Evolutionary conservation across 2,888 invertebrate species (phyloP), one percentile per base, ranked within the genome.

Genomic region (Troides aeacus): DNA sequence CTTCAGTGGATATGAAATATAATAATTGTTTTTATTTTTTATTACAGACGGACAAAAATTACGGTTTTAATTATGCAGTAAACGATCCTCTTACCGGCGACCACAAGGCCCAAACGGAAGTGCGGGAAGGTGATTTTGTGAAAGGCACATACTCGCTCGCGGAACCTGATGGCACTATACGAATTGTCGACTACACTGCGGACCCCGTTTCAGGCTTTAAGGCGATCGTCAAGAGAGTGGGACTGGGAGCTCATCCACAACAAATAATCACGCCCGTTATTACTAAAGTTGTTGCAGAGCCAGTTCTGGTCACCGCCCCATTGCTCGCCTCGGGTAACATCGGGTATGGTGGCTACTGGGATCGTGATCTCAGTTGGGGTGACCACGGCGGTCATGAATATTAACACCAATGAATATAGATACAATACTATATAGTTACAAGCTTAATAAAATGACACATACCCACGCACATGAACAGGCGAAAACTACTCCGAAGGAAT

Each of bases 61-160:
- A 93, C 78, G 86, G 85, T 71, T 93, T 92, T 81, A 89, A 92
- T 82, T 93, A 93, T 77, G 91, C 90, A 42, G 93, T 93, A 23
- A 89, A 82, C 77, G 93, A 93, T 74, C 91, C 92, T 2, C 72
- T 80, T 69, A 93, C 92, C 30, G 93, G 93, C 70, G 93, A 93
- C 81, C 82, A 88, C 73, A 93, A 93, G 73, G 84, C 88, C 12
- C 93, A 93, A 74, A 80, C 81, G 3, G 93, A 93, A 75, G 77
- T 84, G 21, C 87, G 93, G 63, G 88, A 88, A 59, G 93, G 93
- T 21, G 92, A 85, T 73, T 78, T 86, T 65, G 93, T 93, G 15
- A 89, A 86, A 70, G 92, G 92, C 58, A 90, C 90, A 0, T 93
- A 92, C 79, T 92, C 92, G 0, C 81, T 92, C 8, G 78, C 87